phyloP scores from a whole-genome alignment of 1,140 invertebrate genomes.

The Radopholus similis region DNA sequence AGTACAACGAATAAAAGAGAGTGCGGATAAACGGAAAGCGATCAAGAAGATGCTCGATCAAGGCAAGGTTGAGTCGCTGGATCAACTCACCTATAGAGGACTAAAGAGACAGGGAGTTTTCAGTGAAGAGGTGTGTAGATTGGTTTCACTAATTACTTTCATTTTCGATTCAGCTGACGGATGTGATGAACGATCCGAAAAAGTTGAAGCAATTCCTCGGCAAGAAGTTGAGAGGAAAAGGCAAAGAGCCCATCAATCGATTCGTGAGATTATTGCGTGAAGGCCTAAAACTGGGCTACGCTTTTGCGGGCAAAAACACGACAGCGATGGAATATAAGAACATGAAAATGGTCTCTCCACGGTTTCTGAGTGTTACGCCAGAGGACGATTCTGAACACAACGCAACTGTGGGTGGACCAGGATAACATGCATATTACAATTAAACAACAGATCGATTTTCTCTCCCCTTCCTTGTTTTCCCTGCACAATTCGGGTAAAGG shows the following conservation, averaged over 20 bases:
- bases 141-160: constrained; percentile 1
- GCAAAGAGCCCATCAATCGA: constrained; percentile 32
- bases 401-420: constrained; percentile 12
- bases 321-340: constrained; percentile 42
- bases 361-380: constrained; percentile 41
- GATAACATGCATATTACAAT: background rate
- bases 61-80: constrained; percentile 31
- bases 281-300: constrained; percentile 43
- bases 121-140: constrained; percentile 20
- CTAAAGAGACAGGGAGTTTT: constrained; percentile 26
- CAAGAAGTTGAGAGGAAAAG: constrained; percentile 15
- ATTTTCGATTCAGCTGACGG: constrained; percentile 22
- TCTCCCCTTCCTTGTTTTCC: constrained; percentile 35
- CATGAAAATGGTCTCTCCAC: constrained; percentile 47
- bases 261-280: constrained; percentile 37
- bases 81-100: constrained; percentile 36
- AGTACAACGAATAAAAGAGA: constrained; percentile 11
- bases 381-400: constrained; percentile 14
- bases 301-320: constrained; percentile 38
- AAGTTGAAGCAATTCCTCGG: constrained; percentile 22
- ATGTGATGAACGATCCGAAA: constrained; percentile 19
- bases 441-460: constrained; percentile 25
- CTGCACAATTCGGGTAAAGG: constrained; percentile 28
- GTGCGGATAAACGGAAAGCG: constrained; percentile 21
- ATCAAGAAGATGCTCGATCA: constrained; percentile 35